phyloP scores from a whole-genome alignment of 2,888 invertebrate species.

The Mechanitis messenoides region DNA sequence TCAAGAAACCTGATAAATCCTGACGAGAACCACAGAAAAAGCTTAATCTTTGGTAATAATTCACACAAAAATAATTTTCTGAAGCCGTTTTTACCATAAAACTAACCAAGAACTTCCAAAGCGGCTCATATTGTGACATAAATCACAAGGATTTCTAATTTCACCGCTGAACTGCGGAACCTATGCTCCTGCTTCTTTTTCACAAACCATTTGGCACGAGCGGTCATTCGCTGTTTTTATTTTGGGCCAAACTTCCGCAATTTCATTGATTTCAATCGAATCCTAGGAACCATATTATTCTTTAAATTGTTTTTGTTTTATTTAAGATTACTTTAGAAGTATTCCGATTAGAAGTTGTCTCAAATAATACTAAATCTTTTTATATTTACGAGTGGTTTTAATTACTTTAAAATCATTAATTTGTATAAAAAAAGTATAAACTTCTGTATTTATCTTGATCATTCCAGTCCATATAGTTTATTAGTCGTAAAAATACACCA shows the following conservation, averaged over 20 bases:
- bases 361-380: too few species aligned
- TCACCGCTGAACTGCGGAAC: slow-evolving; percentile 36
- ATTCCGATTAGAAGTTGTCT: too few species aligned
- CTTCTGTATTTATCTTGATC: slow-evolving; percentile 5
- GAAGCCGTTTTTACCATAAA: slow-evolving; percentile 10
- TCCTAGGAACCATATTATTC: slow-evolving; percentile 39
- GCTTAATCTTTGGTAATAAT: slow-evolving; percentile 7
- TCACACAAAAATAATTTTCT: not conserved
- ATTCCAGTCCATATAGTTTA: slow-evolving; percentile 2
- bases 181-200: slow-evolving; percentile 52
- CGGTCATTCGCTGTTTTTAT: slow-evolving; percentile 52
- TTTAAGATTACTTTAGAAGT: not conserved
- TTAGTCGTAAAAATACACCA: slow-evolving; percentile 10
- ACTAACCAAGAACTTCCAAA: slow-evolving; percentile 8
- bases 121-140: slow-evolving; percentile 15
- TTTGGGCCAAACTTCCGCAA: slow-evolving; percentile 44
- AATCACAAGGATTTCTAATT: slow-evolving; percentile 20
- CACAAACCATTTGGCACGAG: slow-evolving; percentile 56
- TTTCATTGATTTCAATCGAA: slow-evolving; percentile 50
- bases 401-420: not conserved
- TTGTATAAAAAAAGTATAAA: not conserved
- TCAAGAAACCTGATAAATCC: too few species aligned
- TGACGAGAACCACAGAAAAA: too few species aligned
- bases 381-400: not conserved
- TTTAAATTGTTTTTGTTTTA: slow-evolving; percentile 15